These are phyloP conservation scores for Cyclargus thomasi DNA, from an alignment of 1,140 invertebrate genomes.

Conservation along the genomic window DNA sequence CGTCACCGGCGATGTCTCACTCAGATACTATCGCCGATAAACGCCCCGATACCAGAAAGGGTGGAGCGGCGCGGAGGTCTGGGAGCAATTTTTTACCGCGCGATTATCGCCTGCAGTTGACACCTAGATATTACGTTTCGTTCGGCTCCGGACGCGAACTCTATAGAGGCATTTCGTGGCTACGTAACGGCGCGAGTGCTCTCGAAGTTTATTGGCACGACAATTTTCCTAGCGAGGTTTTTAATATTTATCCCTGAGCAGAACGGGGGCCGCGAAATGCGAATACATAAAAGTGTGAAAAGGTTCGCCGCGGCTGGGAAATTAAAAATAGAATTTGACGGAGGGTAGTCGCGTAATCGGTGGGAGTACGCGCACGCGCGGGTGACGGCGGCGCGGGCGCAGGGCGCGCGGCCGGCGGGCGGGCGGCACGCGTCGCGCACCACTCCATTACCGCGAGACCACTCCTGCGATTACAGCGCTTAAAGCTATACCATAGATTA, in stretches of 20 bases:
- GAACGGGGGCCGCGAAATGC: background rate
- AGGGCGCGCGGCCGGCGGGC: constrained; percentile 30
- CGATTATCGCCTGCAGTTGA: constrained; percentile 72
- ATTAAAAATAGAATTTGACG: constrained; percentile 35
- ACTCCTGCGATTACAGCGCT: constrained; percentile 20
- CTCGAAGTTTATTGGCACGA: constrained; percentile 60
- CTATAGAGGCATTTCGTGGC: constrained; percentile 60
- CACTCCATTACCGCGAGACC: constrained; percentile 64
- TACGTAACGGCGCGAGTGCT: constrained; percentile 43
- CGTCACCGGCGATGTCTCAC: constrained; percentile 73
- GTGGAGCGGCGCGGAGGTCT: constrained; percentile 60
- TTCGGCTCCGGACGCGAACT: constrained; percentile 42
- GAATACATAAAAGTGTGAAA: constrained; percentile 5
- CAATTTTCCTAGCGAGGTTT: constrained; percentile 39
- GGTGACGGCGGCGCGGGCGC: constrained; percentile 35
- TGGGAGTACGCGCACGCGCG: constrained; percentile 46
- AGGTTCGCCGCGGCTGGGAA: background rate
- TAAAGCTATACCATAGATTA: background rate
- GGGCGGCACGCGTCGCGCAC: constrained; percentile 40
- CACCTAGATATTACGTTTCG: constrained; percentile 73
- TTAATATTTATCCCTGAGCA: constrained; percentile 20
- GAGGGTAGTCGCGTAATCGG: constrained; percentile 57
- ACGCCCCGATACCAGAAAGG: constrained; percentile 67
- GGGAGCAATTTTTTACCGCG: constrained; percentile 67
- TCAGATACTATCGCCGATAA: constrained; percentile 73